phyloP scores from a whole-genome alignment of 2,888 invertebrate species.

The Meghimatium bilineatum region DNA sequence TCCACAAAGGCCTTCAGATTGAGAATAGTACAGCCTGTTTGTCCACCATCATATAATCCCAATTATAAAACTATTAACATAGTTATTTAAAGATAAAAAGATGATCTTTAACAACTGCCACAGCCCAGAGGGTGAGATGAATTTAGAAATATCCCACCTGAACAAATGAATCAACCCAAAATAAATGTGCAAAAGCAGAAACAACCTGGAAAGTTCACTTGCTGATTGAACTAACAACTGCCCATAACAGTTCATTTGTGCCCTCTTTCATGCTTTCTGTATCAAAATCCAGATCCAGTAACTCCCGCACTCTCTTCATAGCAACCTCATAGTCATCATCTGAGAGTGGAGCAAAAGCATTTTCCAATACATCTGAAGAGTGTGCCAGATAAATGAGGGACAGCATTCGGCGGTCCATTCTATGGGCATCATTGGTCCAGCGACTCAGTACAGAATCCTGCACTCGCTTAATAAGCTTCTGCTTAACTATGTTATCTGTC shows the following conservation, averaged over 20 bases:
- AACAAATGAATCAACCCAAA: background rate
- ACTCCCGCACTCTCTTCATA: slow-evolving; percentile 95
- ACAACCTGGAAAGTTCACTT: slow-evolving; percentile 82
- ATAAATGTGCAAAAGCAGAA: background rate
- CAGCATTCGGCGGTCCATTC: slow-evolving; percentile 96
- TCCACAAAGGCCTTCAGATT: background rate
- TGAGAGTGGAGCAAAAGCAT: slow-evolving; percentile 98
- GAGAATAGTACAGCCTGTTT: background rate
- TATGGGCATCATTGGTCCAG: slow-evolving; percentile 96
- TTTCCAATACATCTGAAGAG: slow-evolving; percentile 98
- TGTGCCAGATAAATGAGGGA: slow-evolving; percentile 96
- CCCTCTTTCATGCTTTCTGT: slow-evolving; percentile 90
- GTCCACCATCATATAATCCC: background rate
- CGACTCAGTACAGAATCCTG: slow-evolving; percentile 97
- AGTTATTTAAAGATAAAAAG: background rate
- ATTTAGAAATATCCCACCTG: slow-evolving; percentile 21
- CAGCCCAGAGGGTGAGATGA: background rate
- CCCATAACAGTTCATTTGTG: slow-evolving; percentile 93
- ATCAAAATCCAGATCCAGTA: slow-evolving; percentile 97
- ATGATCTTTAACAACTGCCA: background rate
- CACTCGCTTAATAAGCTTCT: slow-evolving; percentile 93
- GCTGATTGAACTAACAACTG: slow-evolving; percentile 97
- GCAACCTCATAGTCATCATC: slow-evolving; percentile 97
- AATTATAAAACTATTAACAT: background rate
- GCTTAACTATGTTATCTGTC: slow-evolving; percentile 95